Evolutionary conservation across 2,888 invertebrate genomes (phyloP), one percentile per base, ranked within the genome.

Genomic region (Ormyrus nitidulus): DNA sequence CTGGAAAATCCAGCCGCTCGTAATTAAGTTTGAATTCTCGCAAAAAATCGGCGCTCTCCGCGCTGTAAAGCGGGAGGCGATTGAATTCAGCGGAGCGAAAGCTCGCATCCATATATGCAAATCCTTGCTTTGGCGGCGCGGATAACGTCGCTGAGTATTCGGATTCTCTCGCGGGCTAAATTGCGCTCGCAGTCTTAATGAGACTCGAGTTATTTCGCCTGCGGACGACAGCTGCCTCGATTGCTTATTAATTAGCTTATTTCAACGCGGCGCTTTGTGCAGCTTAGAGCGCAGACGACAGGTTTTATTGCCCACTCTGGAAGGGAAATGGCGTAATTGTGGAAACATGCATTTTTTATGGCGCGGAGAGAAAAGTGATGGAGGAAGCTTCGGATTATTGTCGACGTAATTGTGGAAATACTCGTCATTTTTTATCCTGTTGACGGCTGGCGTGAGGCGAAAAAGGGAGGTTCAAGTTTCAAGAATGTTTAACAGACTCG

Each of bases 31-130:
- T 74, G 49, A 74, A 65, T 65, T 44, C 65, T 19, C 56, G 58
- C 46, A n/a, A 59, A 51, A 72, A 48, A 54, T 5, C 53, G 48
- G 7, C 56, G 62, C 11, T 34, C 34, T 34, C 34, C 34, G 10
- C 8, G 48, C 49, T 54, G 62, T 54, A 68, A 68, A 34, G 13
- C 53, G 61, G 13, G 69, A 68, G 49, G 10, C 46, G 53, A 72
- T 71, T 78, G 61, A 69, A 77, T 77, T 49, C 53, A 48, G 53
- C 8, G 61, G 49, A 58, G 53, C 59, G 6, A 44, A 10, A 53
- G 51, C 2, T 48, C 61, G 66, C 59, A 53, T 75, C 68, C 49
- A 53, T 62, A 48, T 78, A 78, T 78, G 78, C 62, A 78, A 73
- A 73, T 79, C 56, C 58, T 10, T 6, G 48, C 59, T 10, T 61